Evolutionary conservation across 2,797 vertebrate species (phyloP).

Genomic region (Limnodromus scolopaceus): DNA sequence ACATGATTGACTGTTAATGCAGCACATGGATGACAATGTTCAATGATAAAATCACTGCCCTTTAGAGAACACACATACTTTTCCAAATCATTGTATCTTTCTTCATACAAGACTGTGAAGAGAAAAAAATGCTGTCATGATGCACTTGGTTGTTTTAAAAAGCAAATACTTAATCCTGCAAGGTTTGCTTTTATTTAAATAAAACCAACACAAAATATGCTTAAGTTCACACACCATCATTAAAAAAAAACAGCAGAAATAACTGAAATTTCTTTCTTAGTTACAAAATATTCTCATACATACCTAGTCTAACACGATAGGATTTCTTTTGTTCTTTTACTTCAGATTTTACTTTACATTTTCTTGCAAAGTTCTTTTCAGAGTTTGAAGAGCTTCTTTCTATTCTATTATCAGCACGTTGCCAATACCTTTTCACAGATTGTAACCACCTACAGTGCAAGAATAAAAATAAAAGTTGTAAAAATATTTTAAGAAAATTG

Average conservation of each 20-base stretch:
- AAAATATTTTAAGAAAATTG: not conserved
- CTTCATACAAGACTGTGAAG: slow-evolving; percentile 53
- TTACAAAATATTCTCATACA: not conserved
- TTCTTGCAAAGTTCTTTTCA: not conserved
- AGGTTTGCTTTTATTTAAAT: not conserved
- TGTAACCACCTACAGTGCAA: slow-evolving; percentile 51
- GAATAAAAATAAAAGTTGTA: not conserved
- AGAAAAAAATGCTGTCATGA: not conserved
- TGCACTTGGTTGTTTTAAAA: not conserved
- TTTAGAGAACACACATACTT: slow-evolving; percentile 53
- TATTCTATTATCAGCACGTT: not conserved
- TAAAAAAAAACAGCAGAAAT: not conserved
- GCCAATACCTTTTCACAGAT: slow-evolving; percentile 63
- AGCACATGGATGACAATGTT: slow-evolving; percentile 58
- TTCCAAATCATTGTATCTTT: slow-evolving; percentile 65
- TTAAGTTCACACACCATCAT: not conserved
- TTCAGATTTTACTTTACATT: not conserved
- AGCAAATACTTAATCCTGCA: not conserved
- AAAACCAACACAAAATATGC: not conserved
- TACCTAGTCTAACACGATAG: slow-evolving; percentile 59
- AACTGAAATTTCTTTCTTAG: not conserved
- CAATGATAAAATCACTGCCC: slow-evolving; percentile 17
- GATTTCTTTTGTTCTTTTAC: not conserved
- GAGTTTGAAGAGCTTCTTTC: not conserved
- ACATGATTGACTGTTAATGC: slow-evolving; percentile 60